Evolutionary conservation across 2,888 invertebrate genomes (phyloP).

Genomic region (Philereme vetulata): DNA sequence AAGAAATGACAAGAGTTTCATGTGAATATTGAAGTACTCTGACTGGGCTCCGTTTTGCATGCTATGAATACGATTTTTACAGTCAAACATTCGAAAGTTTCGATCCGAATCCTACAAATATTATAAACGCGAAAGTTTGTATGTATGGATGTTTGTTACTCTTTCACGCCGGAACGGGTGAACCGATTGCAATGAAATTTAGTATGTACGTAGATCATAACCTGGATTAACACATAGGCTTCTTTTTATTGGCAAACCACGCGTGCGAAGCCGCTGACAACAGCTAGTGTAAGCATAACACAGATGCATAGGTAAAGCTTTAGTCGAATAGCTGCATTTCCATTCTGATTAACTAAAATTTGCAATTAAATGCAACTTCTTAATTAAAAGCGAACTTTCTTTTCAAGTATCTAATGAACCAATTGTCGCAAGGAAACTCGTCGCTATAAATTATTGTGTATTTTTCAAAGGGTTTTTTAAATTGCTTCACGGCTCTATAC

Average conservation of each 20-base stretch:
- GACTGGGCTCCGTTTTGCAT: conserved; percentile 42
- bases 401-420: conserved; percentile 24
- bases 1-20: conserved; percentile 55
- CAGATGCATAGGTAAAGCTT: neutral
- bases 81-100: neutral
- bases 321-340: conserved; percentile 9
- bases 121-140: too few species aligned
- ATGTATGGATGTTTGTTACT: too few species aligned
- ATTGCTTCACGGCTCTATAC: conserved; percentile 10
- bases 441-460: conserved; percentile 23
- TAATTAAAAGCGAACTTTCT: conserved; percentile 36
- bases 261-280: too few species aligned
- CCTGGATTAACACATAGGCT: too few species aligned
- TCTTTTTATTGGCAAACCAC: too few species aligned
- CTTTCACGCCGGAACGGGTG: too few species aligned
- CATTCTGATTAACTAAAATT: conserved; percentile 25
- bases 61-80: neutral
- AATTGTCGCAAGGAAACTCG: conserved; percentile 23
- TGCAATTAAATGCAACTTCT: conserved; percentile 33
- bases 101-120: too few species aligned
- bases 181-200: too few species aligned
- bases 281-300: neutral
- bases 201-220: too few species aligned
- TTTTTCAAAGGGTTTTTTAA: conserved; percentile 26
- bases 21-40: conserved; percentile 58